Conservation (phyloP, 1,140 invertebrate species). For the Pissodes strobi region DNA sequence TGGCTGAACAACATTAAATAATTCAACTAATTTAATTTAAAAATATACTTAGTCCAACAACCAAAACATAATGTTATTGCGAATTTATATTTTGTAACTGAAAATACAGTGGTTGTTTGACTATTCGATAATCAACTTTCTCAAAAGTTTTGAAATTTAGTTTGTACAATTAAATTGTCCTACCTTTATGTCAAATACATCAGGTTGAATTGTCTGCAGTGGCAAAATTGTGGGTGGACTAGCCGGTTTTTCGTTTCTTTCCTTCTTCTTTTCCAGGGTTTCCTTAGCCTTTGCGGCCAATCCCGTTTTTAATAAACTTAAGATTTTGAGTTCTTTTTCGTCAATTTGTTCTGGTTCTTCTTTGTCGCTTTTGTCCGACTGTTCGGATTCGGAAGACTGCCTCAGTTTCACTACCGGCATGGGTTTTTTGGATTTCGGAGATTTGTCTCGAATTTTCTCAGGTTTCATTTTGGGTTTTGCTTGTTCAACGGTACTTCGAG, state of each 20-base stretch:
- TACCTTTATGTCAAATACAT: constrained; percentile 50
- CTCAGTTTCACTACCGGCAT: constrained; percentile 65
- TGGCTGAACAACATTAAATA: too few species aligned
- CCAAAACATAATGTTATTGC: too few species aligned
- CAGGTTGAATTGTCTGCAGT: constrained; percentile 39
- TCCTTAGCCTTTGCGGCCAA: constrained; percentile 68
- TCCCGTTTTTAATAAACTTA: constrained; percentile 65
- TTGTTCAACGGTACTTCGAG: constrained; percentile 9
- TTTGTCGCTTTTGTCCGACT: constrained; percentile 59
- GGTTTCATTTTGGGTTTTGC: constrained; percentile 49
- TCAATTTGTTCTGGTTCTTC: constrained; percentile 55
- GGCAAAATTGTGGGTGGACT: constrained; percentile 31
- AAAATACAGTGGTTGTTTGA: too few species aligned
- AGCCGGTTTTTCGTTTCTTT: constrained; percentile 37
- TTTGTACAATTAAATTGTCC: background rate
- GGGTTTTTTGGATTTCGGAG: constrained; percentile 48
- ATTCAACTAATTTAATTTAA: too few species aligned
- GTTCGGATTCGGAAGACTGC: constrained; percentile 66
- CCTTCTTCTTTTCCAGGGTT: constrained; percentile 59
- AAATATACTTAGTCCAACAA: too few species aligned
- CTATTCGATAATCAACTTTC: too few species aligned
- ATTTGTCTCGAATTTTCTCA: constrained; percentile 28
- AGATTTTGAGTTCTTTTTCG: constrained; percentile 64
- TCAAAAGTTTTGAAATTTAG: too few species aligned
- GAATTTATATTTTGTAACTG: too few species aligned